A percentile compares a stretch with the other conserved stretches of the same genome.
Evolutionary conservation across 2,797 vertebrate genomes (phyloP).

Genomic region (Sebastes itinus): DNA sequence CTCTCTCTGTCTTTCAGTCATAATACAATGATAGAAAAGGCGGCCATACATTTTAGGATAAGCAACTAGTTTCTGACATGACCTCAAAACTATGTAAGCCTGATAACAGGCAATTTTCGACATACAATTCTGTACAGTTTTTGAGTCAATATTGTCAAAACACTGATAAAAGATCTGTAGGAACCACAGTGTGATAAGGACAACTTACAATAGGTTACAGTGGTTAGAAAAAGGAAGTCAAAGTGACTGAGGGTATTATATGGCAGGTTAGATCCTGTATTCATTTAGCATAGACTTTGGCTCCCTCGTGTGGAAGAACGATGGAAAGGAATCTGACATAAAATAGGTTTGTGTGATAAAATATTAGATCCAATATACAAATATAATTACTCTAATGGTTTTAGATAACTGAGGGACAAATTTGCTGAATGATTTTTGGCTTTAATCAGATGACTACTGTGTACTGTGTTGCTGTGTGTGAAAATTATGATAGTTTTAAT

Average conservation of each 20-base stretch:
- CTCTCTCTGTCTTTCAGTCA: neutral
- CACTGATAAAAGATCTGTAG: neutral
- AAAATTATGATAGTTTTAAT: neutral
- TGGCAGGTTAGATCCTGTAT: neutral
- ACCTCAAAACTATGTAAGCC: neutral
- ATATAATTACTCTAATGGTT: neutral
- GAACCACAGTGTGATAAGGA: neutral
- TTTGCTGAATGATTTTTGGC: neutral
- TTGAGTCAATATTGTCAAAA: neutral
- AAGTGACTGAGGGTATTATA: neutral
- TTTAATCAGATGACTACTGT: neutral
- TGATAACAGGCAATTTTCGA: neutral
- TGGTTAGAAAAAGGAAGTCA: neutral
- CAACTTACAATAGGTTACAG: neutral
- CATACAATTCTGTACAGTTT: neutral
- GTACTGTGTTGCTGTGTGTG: neutral
- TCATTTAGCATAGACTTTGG: conserved; percentile 3
- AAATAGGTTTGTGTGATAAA: neutral
- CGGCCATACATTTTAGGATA: neutral
- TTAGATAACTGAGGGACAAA: accelerated
- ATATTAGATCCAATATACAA: no score
- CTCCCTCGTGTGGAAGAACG: conserved; percentile 50
- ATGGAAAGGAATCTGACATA: neutral
- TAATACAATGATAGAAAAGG: neutral
- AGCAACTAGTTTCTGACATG: neutral